phyloP scores from a whole-genome alignment of 2,113 vertebrate species.

The Ictalurus punctatus region DNA sequence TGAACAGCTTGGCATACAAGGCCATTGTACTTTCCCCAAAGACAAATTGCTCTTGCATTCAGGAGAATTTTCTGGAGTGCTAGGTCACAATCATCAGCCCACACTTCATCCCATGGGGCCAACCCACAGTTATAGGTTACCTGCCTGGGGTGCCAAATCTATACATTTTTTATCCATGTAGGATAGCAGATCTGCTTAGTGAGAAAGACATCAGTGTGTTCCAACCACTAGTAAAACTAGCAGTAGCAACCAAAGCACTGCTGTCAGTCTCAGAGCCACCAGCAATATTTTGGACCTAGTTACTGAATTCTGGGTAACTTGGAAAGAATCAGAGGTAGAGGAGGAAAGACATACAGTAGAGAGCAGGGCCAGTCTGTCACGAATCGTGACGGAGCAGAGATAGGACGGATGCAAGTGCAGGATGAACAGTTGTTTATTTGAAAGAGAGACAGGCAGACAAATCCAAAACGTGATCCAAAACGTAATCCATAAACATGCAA shows the following conservation, averaged over 20 bases:
- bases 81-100: not conserved
- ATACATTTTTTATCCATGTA: no score
- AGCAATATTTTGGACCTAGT: not conserved
- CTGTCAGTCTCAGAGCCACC: not conserved
- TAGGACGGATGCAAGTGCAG: no score
- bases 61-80: not conserved
- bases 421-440: no score
- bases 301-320: not conserved
- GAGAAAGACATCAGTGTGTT: not conserved
- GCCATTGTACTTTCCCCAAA: not conserved
- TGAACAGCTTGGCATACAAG: not conserved
- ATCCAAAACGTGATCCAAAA: no score
- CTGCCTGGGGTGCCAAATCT: not conserved
- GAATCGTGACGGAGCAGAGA: no score
- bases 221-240: not conserved
- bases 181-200: not conserved
- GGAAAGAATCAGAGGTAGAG: no score
- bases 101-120: not conserved
- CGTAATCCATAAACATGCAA: no score
- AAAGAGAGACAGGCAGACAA: no score
- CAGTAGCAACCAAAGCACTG: not conserved
- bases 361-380: no score
- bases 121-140: not conserved
- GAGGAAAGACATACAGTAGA: no score
- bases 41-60: not conserved